A percentile compares a stretch with the other conserved stretches of the same genome.
Conservation (phyloP, 2,797 vertebrate genomes). For the Cossypha dichroa region DNA sequence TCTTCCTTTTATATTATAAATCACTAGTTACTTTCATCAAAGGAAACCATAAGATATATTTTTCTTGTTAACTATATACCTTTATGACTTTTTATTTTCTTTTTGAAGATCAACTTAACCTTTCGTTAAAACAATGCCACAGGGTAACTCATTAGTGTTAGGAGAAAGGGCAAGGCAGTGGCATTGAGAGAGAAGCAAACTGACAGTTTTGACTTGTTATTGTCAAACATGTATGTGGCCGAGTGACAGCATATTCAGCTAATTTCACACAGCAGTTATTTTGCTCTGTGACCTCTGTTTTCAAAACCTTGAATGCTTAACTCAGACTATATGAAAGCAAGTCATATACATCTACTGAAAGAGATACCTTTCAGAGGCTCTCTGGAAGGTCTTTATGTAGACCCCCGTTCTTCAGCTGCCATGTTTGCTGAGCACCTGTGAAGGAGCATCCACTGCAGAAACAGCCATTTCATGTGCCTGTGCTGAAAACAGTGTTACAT, state of each 20-base stretch:
- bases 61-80: neutral
- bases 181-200: neutral
- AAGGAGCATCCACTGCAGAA: rapidly evolving
- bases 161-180: neutral
- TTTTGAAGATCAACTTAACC: neutral
- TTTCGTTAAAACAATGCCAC: neutral
- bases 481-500: neutral
- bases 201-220: neutral
- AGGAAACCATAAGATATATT: neutral
- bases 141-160: neutral
- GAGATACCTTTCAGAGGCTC: neutral
- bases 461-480: neutral
- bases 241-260: neutral
- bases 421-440: neutral
- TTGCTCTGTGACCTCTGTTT: neutral
- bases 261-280: neutral
- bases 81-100: neutral
- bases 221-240: neutral
- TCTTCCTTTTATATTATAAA: neutral
- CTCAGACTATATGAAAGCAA: neutral
- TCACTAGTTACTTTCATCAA: neutral
- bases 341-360: neutral
- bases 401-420: neutral
- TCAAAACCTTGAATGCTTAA: neutral
- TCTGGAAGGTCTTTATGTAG: neutral